Evolutionary conservation across 64 coral and sea anemone species (phyloP), one percentile per base, ranked within the genome.

Genomic region (Dendronephthya gigantea): DNA sequence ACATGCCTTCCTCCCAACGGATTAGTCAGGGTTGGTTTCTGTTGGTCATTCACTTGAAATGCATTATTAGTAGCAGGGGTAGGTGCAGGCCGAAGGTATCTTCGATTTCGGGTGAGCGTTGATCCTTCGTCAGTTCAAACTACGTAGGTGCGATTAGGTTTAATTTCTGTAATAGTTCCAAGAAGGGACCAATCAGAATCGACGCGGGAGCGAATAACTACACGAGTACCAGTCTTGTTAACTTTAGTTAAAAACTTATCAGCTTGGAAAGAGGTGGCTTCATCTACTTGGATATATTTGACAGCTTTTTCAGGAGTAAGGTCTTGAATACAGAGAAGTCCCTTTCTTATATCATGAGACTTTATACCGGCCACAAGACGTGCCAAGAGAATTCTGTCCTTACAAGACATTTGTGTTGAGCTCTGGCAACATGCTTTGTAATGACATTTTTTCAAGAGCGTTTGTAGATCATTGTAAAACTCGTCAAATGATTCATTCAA

Each of bases 161-260:
- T n/a, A n/a, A n/a, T n/a, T n/a, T n/a, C n/a, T n/a, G n/a, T n/a
- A n/a, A n/a, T n/a, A n/a, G n/a, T n/a, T n/a, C n/a, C n/a, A n/a
- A n/a, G n/a, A n/a, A n/a, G n/a, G n/a, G n/a, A n/a, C n/a, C n/a
- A n/a, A n/a, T n/a, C n/a, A n/a, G n/a, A n/a, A n/a, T n/a, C n/a
- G n/a, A n/a, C n/a, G n/a, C n/a, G n/a, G n/a, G n/a, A n/a, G n/a
- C n/a, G n/a, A n/a, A n/a, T n/a, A n/a, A n/a, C n/a, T n/a, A n/a
- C n/a, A n/a, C n/a, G n/a, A n/a, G n/a, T n/a, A n/a, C 66, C 66
- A 70, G 66, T 70, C 25, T 70, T 70, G 66, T 70, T 70, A 70
- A 70, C 66, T 70, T 70, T 70, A 6, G 66, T 70, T 9, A n/a
- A 70, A n/a, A 70, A 70, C 25, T 70, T 9, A 31, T 6, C 29